Conservation (phyloP, 2,797 vertebrate species). For the Bryconaethiops microstoma region DNA sequence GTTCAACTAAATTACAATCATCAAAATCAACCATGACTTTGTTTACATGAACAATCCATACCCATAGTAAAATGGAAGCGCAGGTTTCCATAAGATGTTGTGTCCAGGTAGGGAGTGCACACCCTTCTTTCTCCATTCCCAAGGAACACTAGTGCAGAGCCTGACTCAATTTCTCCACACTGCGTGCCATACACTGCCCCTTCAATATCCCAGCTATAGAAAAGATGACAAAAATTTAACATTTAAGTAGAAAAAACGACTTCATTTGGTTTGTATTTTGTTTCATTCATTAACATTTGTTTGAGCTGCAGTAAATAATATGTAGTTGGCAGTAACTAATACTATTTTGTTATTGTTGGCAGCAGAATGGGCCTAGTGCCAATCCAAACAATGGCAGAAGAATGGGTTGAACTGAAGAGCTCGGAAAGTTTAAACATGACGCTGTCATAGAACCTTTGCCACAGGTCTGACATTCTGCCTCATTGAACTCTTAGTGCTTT, state of each 20-base stretch:
- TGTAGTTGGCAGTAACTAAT: too few relatives aligned
- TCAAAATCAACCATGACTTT: background rate
- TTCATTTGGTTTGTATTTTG: too few relatives aligned
- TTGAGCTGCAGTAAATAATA: too few relatives aligned
- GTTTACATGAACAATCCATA: constrained; percentile 49
- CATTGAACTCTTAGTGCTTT: too few relatives aligned
- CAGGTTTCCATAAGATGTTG: constrained; percentile 92
- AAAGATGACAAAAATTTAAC: constrained; percentile 21
- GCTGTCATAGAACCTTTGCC: too few relatives aligned
- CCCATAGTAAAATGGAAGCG: constrained; percentile 95
- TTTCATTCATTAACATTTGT: background rate
- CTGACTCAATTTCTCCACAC: constrained; percentile 93
- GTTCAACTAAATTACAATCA: background rate
- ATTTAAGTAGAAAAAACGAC: too few relatives aligned
- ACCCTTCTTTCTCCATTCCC: constrained; percentile 88
- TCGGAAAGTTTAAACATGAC: too few relatives aligned
- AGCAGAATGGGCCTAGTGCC: too few relatives aligned
- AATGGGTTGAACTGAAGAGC: too few relatives aligned
- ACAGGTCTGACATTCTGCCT: too few relatives aligned
- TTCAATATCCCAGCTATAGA: constrained; percentile 89
- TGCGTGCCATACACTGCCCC: constrained; percentile 88
- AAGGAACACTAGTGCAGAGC: constrained; percentile 88
- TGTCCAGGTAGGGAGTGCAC: constrained; percentile 94
- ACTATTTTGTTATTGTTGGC: too few relatives aligned
- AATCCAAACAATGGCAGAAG: too few relatives aligned